Percentiles rank a stretch among this genome's conserved stretches.
These are phyloP conservation scores for Blennius ocellaris DNA, from an alignment of 2,113 vertebrate species.

Conservation along the genomic window DNA sequence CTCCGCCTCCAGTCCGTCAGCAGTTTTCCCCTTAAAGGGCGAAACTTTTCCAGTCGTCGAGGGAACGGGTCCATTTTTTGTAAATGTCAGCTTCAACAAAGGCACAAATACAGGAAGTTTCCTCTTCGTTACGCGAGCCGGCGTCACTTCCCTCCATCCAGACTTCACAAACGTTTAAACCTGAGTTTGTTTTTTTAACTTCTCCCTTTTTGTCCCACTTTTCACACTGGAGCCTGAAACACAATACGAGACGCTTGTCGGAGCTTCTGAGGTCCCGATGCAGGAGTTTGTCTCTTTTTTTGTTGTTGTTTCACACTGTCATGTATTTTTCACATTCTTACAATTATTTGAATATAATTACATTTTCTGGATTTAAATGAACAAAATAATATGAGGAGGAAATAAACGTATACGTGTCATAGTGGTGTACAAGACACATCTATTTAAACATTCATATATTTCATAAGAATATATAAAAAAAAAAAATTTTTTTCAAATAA, in stretches of 20 bases:
- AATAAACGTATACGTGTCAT: too few species aligned
- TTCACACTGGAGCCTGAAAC: constrained; percentile 39
- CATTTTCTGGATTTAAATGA: too few species aligned
- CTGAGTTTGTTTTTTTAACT: constrained; percentile 69
- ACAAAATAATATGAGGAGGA: too few species aligned
- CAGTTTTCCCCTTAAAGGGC: constrained; percentile 22
- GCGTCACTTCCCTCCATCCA: constrained; percentile 17
- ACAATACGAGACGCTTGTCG: constrained; percentile 17
- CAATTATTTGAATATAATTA: too few species aligned
- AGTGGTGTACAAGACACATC: too few species aligned
- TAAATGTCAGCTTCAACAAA: constrained; percentile 41
- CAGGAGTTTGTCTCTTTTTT: too few species aligned
- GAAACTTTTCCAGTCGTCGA: constrained; percentile 57
- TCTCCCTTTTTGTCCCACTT: constrained; percentile 53
- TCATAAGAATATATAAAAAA: too few species aligned
- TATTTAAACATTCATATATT: too few species aligned
- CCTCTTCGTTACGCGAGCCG: constrained; percentile 49
- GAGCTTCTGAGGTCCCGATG: neutral
- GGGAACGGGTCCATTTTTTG: constrained; percentile 4
- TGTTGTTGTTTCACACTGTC: too few species aligned
- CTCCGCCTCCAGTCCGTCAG: constrained; percentile 21
- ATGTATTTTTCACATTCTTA: too few species aligned
- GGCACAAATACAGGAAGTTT: constrained; percentile 67
- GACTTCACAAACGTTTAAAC: constrained; percentile 9
- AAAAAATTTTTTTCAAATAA: too few species aligned